These are phyloP conservation scores for Gracilinanus agilis DNA, from an alignment of 2,113 vertebrate genomes.

Conservation along the genomic window DNA sequence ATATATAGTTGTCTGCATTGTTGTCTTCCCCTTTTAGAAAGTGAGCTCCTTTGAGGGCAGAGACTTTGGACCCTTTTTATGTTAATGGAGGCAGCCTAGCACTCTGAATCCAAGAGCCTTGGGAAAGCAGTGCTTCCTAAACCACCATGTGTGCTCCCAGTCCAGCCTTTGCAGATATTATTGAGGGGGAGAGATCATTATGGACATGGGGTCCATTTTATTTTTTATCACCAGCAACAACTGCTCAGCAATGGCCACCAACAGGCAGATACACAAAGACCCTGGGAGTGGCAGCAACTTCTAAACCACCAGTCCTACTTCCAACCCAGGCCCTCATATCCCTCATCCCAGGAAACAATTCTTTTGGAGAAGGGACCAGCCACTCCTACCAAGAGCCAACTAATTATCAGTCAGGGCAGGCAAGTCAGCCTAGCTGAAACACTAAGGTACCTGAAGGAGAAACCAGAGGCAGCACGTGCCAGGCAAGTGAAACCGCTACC, in stretches of 20 bases:
- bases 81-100: neutral
- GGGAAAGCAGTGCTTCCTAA: too few relatives aligned
- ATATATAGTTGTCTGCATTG: neutral
- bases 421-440: neutral
- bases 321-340: too few relatives aligned
- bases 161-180: too few relatives aligned
- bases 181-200: too few relatives aligned
- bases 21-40: neutral
- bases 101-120: too few relatives aligned
- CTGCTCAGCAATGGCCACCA: too few relatives aligned
- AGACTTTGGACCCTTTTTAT: neutral
- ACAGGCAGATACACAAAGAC: too few relatives aligned
- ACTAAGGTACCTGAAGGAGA: neutral
- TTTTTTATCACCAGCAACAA: too few relatives aligned
- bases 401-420: neutral
- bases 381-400: neutral
- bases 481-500: neutral
- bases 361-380: neutral
- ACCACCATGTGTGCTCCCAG: too few relatives aligned
- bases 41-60: neutral
- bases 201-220: too few relatives aligned
- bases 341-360: neutral
- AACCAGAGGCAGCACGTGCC: neutral
- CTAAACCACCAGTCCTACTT: neutral
- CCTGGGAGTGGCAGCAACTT: neutral